A percentile compares a stretch with the other conserved stretches of the same genome.
These are phyloP conservation scores for Hipposideros armiger DNA, from an alignment of 2,113 vertebrate species.

Conservation along the genomic window DNA sequence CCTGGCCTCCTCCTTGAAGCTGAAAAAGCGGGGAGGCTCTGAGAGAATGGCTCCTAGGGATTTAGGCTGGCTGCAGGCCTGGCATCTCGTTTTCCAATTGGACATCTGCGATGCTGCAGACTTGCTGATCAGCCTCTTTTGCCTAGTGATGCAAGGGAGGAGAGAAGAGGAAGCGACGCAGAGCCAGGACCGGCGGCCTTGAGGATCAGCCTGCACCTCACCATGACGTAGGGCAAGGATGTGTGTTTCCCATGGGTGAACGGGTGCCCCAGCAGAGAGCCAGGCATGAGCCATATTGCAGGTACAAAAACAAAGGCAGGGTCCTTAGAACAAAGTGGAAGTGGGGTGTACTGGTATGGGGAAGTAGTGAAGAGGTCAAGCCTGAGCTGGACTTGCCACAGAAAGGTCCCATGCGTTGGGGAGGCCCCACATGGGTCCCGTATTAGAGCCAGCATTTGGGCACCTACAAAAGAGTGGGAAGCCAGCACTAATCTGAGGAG, in stretches of 20 bases:
- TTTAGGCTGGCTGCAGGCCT: too few relatives aligned
- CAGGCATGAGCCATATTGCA: not conserved
- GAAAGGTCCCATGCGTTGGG: not conserved
- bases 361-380: not conserved
- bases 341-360: fast-evolving
- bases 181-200: not conserved
- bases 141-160: not conserved
- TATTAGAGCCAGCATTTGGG: not conserved
- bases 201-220: not conserved
- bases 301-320: not conserved
- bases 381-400: not conserved
- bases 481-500: not conserved
- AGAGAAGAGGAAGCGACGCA: fast-evolving
- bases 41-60: not conserved
- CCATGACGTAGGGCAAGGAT: too few relatives aligned
- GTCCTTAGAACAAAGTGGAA: not conserved
- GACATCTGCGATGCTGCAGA: not conserved
- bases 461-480: not conserved
- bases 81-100: not conserved
- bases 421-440: not conserved
- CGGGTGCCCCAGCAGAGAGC: not conserved
- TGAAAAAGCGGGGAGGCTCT: not conserved
- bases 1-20: not conserved
- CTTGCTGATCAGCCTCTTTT: not conserved
- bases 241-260: not conserved